phyloP scores from a whole-genome alignment of 2,797 vertebrate genomes.

The Galago senegalensis region DNA sequence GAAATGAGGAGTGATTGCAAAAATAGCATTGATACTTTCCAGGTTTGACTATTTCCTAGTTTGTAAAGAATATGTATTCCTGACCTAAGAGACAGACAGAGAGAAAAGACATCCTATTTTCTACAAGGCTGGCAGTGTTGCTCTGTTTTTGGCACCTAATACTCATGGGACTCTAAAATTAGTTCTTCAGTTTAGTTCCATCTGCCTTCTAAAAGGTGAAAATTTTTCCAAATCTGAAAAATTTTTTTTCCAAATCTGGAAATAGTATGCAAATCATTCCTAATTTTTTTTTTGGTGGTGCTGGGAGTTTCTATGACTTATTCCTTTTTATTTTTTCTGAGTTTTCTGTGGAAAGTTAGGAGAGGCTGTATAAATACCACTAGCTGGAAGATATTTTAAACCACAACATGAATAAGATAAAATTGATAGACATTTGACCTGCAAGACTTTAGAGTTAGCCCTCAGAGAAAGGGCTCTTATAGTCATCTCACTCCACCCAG shows the following conservation, averaged over 20 bases:
- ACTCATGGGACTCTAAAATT: neutral
- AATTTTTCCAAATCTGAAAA: neutral
- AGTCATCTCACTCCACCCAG: neutral
- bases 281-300: neutral
- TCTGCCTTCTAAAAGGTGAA: neutral
- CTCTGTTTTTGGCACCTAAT: neutral
- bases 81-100: neutral
- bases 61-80: conserved; percentile 1
- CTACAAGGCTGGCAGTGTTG: neutral
- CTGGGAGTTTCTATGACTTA: neutral
- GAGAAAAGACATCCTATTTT: neutral
- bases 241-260: neutral
- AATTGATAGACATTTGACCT: neutral
- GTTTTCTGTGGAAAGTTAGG: neutral
- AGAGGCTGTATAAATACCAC: neutral
- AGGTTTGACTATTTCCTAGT: neutral
- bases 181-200: neutral
- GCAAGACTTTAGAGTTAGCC: neutral
- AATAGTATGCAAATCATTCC: neutral
- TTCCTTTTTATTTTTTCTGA: neutral
- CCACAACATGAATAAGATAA: neutral
- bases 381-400: neutral
- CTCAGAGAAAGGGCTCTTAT: neutral
- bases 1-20: neutral
- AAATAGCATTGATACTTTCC: neutral